phyloP scores from a whole-genome alignment of 2,888 invertebrate genomes.

The Amphipoea lucens region DNA sequence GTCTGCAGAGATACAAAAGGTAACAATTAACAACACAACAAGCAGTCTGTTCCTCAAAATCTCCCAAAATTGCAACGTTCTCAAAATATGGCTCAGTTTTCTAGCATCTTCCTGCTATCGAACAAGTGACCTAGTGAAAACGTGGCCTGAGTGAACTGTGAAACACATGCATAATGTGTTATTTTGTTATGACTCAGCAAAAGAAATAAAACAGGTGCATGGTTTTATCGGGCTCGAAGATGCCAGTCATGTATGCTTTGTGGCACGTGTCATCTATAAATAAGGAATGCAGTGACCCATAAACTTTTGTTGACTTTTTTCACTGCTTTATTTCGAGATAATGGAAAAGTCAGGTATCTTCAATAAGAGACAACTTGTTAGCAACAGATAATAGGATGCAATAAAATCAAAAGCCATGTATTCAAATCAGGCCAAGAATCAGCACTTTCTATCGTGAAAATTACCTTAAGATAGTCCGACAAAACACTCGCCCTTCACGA shows the following conservation, averaged over 20 bases:
- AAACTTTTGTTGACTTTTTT: background rate
- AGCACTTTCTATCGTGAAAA: background rate
- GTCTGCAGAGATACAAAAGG: background rate
- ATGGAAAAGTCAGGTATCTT: background rate
- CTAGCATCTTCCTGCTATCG: background rate
- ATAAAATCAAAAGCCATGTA: background rate
- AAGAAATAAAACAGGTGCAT: slow-evolving; percentile 21
- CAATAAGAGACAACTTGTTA: background rate
- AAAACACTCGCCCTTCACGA: too few species aligned
- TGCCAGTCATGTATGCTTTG: slow-evolving; percentile 4
- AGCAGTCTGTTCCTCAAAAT: background rate
- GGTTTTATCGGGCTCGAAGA: slow-evolving; percentile 8
- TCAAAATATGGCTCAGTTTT: background rate
- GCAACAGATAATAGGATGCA: too few species aligned
- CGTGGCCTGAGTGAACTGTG: background rate
- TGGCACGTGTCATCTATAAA: background rate
- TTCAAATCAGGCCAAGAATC: background rate
- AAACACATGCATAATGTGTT: background rate
- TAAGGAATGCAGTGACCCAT: slow-evolving; percentile 21
- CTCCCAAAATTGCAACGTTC: background rate
- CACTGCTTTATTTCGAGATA: slow-evolving; percentile 14
- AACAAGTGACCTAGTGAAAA: background rate
- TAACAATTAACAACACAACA: background rate
- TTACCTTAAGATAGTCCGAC: too few species aligned
- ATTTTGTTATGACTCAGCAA: slow-evolving; percentile 11